Conservation (phyloP, 1,140 invertebrate species). For the Magallana gigas region DNA sequence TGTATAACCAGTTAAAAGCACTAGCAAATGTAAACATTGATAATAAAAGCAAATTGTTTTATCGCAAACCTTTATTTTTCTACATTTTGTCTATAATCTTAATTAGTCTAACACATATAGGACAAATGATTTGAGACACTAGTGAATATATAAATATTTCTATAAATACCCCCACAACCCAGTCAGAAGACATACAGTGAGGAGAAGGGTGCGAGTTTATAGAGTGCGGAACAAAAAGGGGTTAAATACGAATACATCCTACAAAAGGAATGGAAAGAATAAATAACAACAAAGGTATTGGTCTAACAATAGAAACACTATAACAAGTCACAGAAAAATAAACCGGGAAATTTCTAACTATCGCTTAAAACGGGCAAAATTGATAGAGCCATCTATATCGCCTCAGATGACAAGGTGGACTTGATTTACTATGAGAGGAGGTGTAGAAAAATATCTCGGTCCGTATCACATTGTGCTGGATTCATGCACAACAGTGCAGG, state of each 20-base stretch:
- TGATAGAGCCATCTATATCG: not conserved
- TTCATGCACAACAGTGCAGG: not conserved
- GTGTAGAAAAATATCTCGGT: slow-evolving; percentile 24
- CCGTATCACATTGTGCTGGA: not conserved
- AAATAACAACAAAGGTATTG: slow-evolving; percentile 27
- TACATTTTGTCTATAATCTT: not conserved
- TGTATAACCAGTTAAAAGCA: no score
- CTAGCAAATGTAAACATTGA: no score
- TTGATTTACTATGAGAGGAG: not conserved
- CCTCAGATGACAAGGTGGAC: not conserved
- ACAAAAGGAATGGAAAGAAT: not conserved
- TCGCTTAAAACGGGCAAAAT: not conserved
- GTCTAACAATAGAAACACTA: not conserved
- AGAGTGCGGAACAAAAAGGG: not conserved
- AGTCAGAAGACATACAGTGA: not conserved
- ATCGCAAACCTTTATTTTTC: not conserved
- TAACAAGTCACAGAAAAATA: not conserved
- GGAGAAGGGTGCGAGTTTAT: not conserved
- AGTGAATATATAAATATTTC: slow-evolving; percentile 8
- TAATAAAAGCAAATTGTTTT: no score
- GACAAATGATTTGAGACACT: not conserved
- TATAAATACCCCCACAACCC: not conserved
- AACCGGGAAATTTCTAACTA: slow-evolving; percentile 14
- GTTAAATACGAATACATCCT: no score
- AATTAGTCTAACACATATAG: not conserved